A percentile compares a stretch with the other conserved stretches of the same genome.
Evolutionary conservation across 1,140 invertebrate genomes (phyloP).

Genomic region (Caerostris darwini): DNA sequence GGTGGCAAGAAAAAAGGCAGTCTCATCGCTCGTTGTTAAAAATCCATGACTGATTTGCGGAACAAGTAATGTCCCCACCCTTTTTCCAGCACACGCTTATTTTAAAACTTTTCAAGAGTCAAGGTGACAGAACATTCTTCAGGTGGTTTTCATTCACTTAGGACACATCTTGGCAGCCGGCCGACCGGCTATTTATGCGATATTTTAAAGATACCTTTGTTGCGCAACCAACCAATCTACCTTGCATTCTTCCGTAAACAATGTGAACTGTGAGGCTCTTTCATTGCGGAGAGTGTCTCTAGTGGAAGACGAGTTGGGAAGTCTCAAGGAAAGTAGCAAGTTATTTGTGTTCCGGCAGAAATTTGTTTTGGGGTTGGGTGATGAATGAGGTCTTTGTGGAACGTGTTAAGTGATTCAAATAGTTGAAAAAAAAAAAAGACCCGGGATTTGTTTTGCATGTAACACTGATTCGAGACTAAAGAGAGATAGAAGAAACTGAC

Average conservation of each 20-base stretch:
- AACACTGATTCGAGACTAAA: no score
- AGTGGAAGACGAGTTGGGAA: slow-evolving; percentile 26
- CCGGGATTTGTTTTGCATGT: no score
- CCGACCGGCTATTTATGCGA: slow-evolving; percentile 36
- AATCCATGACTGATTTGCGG: background rate
- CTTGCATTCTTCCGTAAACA: slow-evolving; percentile 50
- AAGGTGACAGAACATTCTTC: slow-evolving; percentile 47
- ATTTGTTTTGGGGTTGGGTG: background rate
- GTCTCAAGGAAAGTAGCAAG: background rate
- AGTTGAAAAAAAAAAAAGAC: background rate
- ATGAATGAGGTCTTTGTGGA: background rate
- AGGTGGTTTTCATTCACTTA: slow-evolving; percentile 62
- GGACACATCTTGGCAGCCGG: slow-evolving; percentile 20
- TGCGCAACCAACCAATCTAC: background rate
- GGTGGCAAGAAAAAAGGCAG: background rate
- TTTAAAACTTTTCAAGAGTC: slow-evolving; percentile 25
- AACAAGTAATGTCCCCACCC: background rate
- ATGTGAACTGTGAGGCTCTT: slow-evolving; percentile 4
- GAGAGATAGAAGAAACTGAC: no score
- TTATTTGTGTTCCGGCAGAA: background rate
- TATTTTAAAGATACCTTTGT: slow-evolving; percentile 29
- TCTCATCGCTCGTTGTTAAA: background rate
- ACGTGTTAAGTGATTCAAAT: background rate
- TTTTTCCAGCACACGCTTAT: background rate
- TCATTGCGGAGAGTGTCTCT: slow-evolving; percentile 6